Base-by-base conservation (phyloP, 2,888 invertebrate species). In the Rhagonycha fulva region DNA sequence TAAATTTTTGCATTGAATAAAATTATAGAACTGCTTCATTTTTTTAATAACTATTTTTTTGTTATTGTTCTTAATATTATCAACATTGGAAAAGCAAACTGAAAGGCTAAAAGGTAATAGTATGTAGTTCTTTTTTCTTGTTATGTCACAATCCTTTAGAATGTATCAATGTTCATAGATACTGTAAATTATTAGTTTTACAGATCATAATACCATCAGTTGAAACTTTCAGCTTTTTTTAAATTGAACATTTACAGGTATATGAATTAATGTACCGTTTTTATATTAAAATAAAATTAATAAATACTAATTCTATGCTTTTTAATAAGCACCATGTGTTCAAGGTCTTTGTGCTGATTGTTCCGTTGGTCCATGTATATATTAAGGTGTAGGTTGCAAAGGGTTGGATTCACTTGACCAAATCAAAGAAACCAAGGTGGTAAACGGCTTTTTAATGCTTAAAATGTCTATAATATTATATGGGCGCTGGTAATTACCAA, bases 1-100 rank as follows among this genome's bases (percentile, higher is more conserved):
- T 84, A 83, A 84, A 83, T 82, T 84, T 84, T 85, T 85, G 84
- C 85, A 85, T 85, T 85, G 82, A 85, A 84, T 84, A 84, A 84
- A 84, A 67, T 76, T 73, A 72, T 76, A 76, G 74, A 78, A 74
- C 73, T 76, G 76, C 78, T 66, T 66, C 63, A 24, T 19, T 66
- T 66, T 24, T 23, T 66, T 66, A 66, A 66, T 66, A 47, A 47
- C 47, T 47, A n/a, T n/a, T n/a, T 47, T 28, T 47, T 47, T 47
- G 47, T 47, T 47, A 47, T 47, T 47, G n/a, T 47, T 47, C 47
- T 47, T 47, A 4, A n/a, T 47, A n/a, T 47, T 47, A 47, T n/a
- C n/a, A 0, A 47, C 47, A 47, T 47, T 47, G n/a, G 47, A 47
- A 47, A 47, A 47, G 47, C 47, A 47, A 47, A 47, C 47, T 47